Evolutionary conservation across 2,888 invertebrate species (phyloP), one percentile per base, ranked within the genome.

Genomic region (Heliconius cydno): DNA sequence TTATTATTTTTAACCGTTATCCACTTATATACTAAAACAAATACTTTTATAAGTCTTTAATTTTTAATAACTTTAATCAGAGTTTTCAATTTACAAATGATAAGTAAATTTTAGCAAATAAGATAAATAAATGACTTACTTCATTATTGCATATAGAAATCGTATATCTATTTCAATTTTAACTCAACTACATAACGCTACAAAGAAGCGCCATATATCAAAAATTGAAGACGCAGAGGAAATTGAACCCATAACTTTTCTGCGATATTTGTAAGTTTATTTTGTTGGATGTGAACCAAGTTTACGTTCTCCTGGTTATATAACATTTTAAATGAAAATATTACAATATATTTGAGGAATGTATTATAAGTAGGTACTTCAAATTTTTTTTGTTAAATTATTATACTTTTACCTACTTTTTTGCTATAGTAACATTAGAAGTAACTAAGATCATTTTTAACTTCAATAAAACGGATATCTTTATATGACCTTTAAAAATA

Each of bases 201-300:
- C 41, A 72, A 52, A 57, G 52, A 22, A 72, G 57, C 52, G 13
- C 57, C 57, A 57, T 72, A 72, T 57, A 30, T 57, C n/a, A 34
- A 72, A 72, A 57, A 57, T 72, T 34, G 72, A 46, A 72, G 34
- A 72, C 34, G 72, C 52, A 72, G 34, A 30, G 72, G 72, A 52
- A 72, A 72, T 57, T 57, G 57, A 52, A 72, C 7, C 13, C 30
- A 72, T 72, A 72, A 72, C 72, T 72, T 72, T 57, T n/a, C 57
- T 34, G 30, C 57, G 30, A 72, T 57, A 34, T 72, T 57, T 72
- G 57, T 72, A 57, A 52, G n/a, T 57, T 52, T 34, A 57, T 72
- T 72, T 72, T 19, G 41, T 46, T 34, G 57, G 30, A 72, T 34
- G 28, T 34, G 34, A 6, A 30, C 57, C 41, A 63, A n/a, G 19